These are phyloP conservation scores for Asobara japonica DNA, from an alignment of 1,140 invertebrate species.

Conservation along the genomic window DNA sequence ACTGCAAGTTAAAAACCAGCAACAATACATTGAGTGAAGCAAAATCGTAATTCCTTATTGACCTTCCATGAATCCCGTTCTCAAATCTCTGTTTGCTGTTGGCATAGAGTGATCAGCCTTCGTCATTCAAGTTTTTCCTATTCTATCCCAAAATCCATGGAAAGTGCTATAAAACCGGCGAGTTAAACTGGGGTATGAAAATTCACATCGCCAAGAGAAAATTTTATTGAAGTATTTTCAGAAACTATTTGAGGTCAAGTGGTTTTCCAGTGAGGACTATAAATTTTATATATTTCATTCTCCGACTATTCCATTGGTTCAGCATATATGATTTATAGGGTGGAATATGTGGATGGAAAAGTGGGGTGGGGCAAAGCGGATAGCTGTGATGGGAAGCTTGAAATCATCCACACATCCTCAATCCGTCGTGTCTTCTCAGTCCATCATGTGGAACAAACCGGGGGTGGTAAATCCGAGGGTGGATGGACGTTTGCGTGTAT, in stretches of 20 bases:
- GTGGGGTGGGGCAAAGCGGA: neutral
- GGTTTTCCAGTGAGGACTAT: neutral
- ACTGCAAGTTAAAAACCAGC: too few relatives aligned
- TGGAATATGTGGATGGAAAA: neutral
- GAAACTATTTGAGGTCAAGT: neutral
- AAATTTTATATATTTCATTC: conserved; percentile 1
- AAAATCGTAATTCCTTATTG: too few relatives aligned
- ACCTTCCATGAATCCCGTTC: too few relatives aligned
- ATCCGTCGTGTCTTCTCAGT: neutral
- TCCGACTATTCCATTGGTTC: neutral
- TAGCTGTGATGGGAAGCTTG: neutral
- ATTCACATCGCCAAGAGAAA: neutral
- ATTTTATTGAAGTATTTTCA: neutral
- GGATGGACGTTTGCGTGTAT: neutral
- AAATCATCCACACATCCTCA: conserved; percentile 12
- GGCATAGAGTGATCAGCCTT: neutral
- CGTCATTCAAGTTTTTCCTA: neutral
- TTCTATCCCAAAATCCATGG: neutral
- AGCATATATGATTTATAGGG: neutral
- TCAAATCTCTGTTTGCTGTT: too few relatives aligned
- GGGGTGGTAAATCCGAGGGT: neutral
- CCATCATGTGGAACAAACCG: conserved; percentile 3
- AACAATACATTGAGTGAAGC: too few relatives aligned
- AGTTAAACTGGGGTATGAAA: neutral
- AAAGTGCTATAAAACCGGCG: neutral